A percentile compares a stretch with the other conserved stretches of the same genome.
phyloP scores from a whole-genome alignment of 2,113 vertebrate species.

The Esox niger region DNA sequence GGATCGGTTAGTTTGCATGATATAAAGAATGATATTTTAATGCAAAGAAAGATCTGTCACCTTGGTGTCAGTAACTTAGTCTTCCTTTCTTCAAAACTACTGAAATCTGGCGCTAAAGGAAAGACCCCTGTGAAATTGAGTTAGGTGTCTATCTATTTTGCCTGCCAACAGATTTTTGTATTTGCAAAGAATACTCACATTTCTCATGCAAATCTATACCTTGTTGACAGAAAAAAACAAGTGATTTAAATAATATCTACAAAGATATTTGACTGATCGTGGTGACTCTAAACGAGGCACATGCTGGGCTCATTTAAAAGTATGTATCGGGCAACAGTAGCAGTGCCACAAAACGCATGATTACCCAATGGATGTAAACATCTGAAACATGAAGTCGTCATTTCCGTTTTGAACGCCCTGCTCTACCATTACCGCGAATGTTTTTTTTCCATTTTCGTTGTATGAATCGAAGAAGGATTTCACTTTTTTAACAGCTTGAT shows the following conservation, averaged over 20 bases:
- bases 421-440: no score
- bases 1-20: not conserved
- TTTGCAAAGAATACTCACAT: not conserved
- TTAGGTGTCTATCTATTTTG: conserved; percentile 27
- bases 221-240: not conserved
- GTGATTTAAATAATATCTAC: not conserved
- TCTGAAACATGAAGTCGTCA: no score
- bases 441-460: no score
- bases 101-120: conserved; percentile 63
- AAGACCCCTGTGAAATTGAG: conserved; percentile 50
- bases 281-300: not conserved
- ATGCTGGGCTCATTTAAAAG: not conserved
- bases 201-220: not conserved
- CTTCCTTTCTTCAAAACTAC: not conserved
- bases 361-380: no score
- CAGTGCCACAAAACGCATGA: no score
- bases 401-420: no score
- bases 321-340: no score
- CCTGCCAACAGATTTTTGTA: conserved; percentile 19
- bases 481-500: no score
- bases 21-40: not conserved
- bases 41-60: not conserved
- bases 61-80: not conserved
- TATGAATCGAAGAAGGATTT: no score
- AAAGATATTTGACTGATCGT: not conserved